Evolutionary conservation across 2,113 vertebrate species (phyloP).

Genomic region (Camelus bactrianus): DNA sequence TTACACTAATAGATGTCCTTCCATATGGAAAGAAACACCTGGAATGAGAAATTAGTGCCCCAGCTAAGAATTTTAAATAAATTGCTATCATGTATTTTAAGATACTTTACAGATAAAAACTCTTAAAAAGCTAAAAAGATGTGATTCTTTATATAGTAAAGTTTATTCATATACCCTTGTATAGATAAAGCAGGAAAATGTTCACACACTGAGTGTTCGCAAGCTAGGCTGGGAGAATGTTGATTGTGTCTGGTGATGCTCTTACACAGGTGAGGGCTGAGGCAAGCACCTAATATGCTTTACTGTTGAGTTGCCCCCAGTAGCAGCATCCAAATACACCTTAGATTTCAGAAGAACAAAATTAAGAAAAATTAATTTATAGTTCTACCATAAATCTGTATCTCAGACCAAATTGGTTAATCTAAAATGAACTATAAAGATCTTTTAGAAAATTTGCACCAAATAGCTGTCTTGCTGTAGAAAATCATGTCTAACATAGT

Average conservation of each 20-base stretch:
- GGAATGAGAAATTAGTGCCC: constrained; percentile 18
- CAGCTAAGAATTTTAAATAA: constrained; percentile 4
- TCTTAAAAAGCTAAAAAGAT: constrained; percentile 52
- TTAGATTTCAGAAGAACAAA: neutral
- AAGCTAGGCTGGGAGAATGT: neutral
- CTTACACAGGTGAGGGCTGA: neutral
- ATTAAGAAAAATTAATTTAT: neutral
- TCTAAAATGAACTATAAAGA: neutral
- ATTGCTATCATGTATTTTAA: constrained; percentile 31
- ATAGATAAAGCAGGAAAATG: neutral
- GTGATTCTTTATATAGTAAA: neutral
- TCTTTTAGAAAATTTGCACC: neutral
- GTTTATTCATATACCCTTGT: neutral
- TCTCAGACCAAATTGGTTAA: constrained; percentile 14
- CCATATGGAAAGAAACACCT: neutral
- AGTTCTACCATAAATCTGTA: constrained; percentile 33
- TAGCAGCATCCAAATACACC: neutral
- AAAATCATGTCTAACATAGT: neutral
- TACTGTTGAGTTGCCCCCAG: neutral
- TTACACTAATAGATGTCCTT: neutral
- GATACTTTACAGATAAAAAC: constrained; percentile 14
- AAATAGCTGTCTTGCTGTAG: neutral
- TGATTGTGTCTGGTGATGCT: neutral
- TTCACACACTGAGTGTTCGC: neutral
- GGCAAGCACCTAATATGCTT: neutral